Conservation (phyloP, 2,113 vertebrate species). For the Plotosus lineatus region DNA sequence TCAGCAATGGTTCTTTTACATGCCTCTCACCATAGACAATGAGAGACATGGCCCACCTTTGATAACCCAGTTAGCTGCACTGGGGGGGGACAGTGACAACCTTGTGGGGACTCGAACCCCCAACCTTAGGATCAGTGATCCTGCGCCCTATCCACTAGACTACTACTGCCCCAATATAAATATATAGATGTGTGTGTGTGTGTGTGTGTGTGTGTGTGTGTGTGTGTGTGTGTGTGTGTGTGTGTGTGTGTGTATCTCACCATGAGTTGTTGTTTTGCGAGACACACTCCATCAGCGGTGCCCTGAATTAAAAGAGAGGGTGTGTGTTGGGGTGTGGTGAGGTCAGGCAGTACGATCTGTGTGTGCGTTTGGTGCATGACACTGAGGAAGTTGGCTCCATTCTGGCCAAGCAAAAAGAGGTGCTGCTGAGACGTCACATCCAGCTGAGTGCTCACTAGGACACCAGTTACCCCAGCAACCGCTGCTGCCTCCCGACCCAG, state of each 20-base stretch:
- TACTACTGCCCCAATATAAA: too few species aligned
- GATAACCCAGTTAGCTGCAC: too few species aligned
- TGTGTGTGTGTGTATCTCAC: conserved; percentile 58
- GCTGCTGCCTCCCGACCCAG: conserved; percentile 64
- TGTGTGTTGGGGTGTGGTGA: conserved; percentile 70
- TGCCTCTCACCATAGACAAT: too few species aligned
- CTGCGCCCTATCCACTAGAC: too few species aligned
- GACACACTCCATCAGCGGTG: conserved; percentile 73
- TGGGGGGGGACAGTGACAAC: too few species aligned
- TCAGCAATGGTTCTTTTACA: too few species aligned
- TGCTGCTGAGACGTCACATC: conserved; percentile 80
- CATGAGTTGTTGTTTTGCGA: conserved; percentile 77
- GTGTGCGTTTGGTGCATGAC: conserved; percentile 80
- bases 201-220: too few species aligned
- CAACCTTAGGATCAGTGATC: too few species aligned
- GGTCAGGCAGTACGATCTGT: conserved; percentile 78
- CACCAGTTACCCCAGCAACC: conserved; percentile 46
- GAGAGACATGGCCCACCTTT: too few species aligned
- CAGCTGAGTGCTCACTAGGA: conserved; percentile 72
- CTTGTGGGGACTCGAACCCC: too few species aligned
- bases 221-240: too few species aligned
- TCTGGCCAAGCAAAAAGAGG: conserved; percentile 76
- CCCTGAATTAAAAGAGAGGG: conserved; percentile 76
- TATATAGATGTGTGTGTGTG: too few species aligned
- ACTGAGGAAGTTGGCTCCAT: conserved; percentile 73